Percentiles rank a stretch among this genome's conserved stretches.
phyloP scores from a whole-genome alignment of 2,113 vertebrate genomes.

The Columba livia region DNA sequence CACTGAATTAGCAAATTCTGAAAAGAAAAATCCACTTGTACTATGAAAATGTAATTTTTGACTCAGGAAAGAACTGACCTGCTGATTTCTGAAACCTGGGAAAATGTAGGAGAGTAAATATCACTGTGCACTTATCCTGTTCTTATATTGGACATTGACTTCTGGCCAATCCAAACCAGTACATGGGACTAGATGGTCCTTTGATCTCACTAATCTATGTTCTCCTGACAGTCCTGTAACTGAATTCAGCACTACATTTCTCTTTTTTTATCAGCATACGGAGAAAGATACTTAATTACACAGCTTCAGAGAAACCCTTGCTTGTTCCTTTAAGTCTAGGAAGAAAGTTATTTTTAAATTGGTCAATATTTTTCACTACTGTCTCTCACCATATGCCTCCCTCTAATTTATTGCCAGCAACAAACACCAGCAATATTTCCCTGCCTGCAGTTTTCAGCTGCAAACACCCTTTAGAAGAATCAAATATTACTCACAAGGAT shows the following conservation, averaged over 20 bases:
- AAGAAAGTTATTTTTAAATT: not conserved
- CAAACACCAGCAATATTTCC: not conserved
- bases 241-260: not conserved
- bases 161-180: not conserved
- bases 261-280: not conserved
- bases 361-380: not conserved
- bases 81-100: not conserved
- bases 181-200: accelerated
- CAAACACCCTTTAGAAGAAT: not conserved
- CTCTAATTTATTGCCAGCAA: not conserved
- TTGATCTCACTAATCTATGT: not conserved
- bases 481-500: slow-evolving; percentile 46
- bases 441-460: not conserved
- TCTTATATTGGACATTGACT: not conserved
- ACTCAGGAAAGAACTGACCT: not conserved
- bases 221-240: not conserved
- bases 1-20: not conserved
- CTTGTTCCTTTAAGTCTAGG: not conserved
- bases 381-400: not conserved
- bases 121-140: not conserved
- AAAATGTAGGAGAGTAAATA: not conserved
- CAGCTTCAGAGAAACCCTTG: not conserved
- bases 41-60: not conserved
- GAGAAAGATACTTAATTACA: not conserved
- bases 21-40: not conserved